Conservation (phyloP, 2,113 vertebrate species). For the Urocitellus parryii region DNA sequence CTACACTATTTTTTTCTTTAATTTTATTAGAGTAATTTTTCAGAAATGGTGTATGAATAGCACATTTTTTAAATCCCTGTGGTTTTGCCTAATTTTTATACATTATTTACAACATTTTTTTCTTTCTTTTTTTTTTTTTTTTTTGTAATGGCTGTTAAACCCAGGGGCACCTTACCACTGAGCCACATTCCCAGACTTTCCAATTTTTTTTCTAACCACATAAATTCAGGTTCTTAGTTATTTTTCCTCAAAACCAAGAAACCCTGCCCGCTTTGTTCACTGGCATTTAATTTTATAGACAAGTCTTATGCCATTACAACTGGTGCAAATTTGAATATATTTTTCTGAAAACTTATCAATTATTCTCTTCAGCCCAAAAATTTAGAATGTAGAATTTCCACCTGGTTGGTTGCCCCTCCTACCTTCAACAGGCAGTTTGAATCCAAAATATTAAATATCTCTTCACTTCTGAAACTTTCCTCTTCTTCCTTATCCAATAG, state of each 20-base stretch:
- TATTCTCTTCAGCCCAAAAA: neutral
- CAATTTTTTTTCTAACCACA: neutral
- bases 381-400: conserved; percentile 19
- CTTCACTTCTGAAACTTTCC: neutral
- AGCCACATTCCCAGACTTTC: too few species aligned
- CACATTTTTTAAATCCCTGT: neutral
- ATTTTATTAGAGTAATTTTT: conserved; percentile 11
- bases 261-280: neutral
- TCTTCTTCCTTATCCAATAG: neutral
- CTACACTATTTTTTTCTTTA: conserved; percentile 12
- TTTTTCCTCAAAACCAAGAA: neutral
- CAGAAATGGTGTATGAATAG: neutral
- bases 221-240: neutral
- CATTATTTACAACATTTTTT: neutral
- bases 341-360: conserved; percentile 31
- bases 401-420: neutral
- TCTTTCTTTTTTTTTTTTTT: too few species aligned
- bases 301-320: neutral
- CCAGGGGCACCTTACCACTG: too few species aligned
- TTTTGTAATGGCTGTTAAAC: too few species aligned
- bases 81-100: neutral
- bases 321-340: neutral
- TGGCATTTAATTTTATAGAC: neutral
- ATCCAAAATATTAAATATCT: neutral
- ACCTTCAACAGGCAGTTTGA: neutral